Evolutionary conservation across 1,140 invertebrate species (phyloP).

Genomic region (Cylas formicarius): DNA sequence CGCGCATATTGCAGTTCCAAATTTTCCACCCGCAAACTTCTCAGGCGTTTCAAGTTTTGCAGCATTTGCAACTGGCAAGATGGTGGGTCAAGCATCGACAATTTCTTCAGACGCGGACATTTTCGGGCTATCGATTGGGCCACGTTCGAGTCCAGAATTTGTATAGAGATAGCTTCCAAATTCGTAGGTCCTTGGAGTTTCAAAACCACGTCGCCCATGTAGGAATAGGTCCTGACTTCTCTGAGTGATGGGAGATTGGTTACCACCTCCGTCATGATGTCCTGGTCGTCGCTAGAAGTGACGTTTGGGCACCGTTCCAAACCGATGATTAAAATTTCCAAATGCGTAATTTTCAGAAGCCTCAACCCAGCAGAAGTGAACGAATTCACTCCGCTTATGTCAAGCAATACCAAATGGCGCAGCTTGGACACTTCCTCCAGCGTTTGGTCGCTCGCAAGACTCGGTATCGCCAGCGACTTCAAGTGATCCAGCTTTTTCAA

Average conservation of each 20-base stretch:
- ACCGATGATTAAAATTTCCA: conserved; percentile 11
- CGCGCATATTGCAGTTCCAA: too few species aligned
- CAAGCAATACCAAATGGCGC: conserved; percentile 50
- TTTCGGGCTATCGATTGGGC: too few species aligned
- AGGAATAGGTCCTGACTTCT: conserved; percentile 56
- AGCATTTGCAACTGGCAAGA: too few species aligned
- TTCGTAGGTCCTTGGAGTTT: conserved; percentile 42
- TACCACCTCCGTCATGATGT: conserved; percentile 48
- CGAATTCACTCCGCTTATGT: conserved; percentile 44
- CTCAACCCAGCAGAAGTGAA: not conserved
- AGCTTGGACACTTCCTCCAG: conserved; percentile 51
- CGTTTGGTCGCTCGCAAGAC: conserved; percentile 50
- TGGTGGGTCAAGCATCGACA: too few species aligned
- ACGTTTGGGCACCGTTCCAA: too few species aligned
- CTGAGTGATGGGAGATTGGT: conserved; percentile 52
- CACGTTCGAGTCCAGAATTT: too few species aligned
- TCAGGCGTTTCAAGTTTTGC: too few species aligned
- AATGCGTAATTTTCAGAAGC: conserved; percentile 1
- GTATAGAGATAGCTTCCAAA: too few species aligned
- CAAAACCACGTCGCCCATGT: conserved; percentile 52
- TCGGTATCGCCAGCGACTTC: conserved; percentile 26
- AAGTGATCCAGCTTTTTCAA: not conserved
- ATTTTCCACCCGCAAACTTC: too few species aligned
- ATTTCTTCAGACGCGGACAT: too few species aligned
- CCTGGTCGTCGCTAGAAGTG: conserved; percentile 33